These are phyloP conservation scores for Chondrilla cf. caribensis DNA, from an alignment of 37 sponge, comb jelly and placozoan species.

Conservation along the genomic window DNA sequence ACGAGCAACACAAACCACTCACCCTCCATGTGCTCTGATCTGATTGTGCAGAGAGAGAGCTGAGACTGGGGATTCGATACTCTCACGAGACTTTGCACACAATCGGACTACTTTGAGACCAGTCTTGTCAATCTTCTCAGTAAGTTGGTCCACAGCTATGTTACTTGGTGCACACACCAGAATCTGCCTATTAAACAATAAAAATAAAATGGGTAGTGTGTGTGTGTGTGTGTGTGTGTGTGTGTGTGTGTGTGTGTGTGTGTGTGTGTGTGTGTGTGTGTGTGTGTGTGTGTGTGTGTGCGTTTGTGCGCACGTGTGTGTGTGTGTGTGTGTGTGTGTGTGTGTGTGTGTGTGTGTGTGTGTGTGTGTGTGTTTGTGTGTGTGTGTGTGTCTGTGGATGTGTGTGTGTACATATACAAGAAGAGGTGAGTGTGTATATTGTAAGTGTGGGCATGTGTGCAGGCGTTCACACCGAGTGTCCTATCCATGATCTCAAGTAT, in stretches of 20 bases:
- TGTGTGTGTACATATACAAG: not conserved
- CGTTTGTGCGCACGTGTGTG: not conserved
- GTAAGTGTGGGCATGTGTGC: not conserved
- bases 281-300: not conserved
- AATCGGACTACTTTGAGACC: slow-evolving; percentile 89
- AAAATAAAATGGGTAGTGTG: not conserved
- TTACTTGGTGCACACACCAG: slow-evolving; percentile 99
- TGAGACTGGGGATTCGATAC: slow-evolving; percentile 92
- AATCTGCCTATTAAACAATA: slow-evolving; percentile 71
- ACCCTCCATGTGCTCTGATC: slow-evolving; percentile 59
- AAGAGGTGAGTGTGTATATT: not conserved
- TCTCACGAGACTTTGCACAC: slow-evolving; percentile 95
- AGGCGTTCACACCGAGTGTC: too few relatives aligned
- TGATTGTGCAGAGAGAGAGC: slow-evolving; percentile 95
- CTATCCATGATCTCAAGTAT: too few relatives aligned
- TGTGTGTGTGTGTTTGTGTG: not conserved
- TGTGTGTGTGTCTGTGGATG: not conserved
- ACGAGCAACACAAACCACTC: not conserved
- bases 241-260: not conserved
- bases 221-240: not conserved
- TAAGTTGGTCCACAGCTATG: slow-evolving; percentile 98
- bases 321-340: not conserved
- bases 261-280: not conserved
- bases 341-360: not conserved
- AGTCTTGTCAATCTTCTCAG: slow-evolving; percentile 95